Conservation (phyloP, 2,113 vertebrate species). For the Leucopternis melanops region DNA sequence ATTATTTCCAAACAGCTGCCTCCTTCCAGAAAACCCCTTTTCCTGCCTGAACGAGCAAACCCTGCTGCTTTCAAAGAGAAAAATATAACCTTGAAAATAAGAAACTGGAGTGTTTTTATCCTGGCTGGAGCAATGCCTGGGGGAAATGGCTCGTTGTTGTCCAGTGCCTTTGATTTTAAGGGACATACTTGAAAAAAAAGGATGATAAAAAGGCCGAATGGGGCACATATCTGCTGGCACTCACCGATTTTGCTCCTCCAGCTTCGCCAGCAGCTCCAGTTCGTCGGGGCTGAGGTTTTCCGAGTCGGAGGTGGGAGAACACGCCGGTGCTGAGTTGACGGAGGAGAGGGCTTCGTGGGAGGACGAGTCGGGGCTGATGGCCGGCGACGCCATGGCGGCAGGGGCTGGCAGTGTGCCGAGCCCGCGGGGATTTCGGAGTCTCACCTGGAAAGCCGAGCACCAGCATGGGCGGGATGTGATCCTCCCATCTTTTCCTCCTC, state of each 20-base stretch:
- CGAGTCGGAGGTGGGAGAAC: constrained; percentile 83
- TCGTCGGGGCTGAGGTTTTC: constrained; percentile 95
- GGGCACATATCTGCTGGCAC: neutral
- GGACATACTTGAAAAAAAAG: no score
- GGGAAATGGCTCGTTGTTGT: neutral
- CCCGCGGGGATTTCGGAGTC: no score
- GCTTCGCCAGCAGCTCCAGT: constrained; percentile 90
- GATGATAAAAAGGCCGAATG: rapidly evolving
- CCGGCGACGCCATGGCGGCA: constrained; percentile 80
- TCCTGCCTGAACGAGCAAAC: neutral
- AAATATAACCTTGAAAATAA: neutral
- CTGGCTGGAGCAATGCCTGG: neutral
- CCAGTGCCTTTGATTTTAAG: neutral
- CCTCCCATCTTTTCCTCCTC: neutral
- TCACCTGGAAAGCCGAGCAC: neutral
- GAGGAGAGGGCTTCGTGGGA: constrained; percentile 84
- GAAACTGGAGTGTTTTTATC: neutral
- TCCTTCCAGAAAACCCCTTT: neutral
- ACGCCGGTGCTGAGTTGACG: constrained; percentile 74
- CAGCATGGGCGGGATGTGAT: rapidly evolving
- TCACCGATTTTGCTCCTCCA: constrained; percentile 97
- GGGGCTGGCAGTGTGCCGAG: neutral
- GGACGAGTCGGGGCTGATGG: constrained; percentile 89
- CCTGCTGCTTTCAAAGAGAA: neutral
- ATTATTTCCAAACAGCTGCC: neutral